A percentile compares a stretch with the other conserved stretches of the same genome.
These are phyloP conservation scores for Zonotrichia leucophrys DNA, from an alignment of 2,113 vertebrate species.

Conservation along the genomic window DNA sequence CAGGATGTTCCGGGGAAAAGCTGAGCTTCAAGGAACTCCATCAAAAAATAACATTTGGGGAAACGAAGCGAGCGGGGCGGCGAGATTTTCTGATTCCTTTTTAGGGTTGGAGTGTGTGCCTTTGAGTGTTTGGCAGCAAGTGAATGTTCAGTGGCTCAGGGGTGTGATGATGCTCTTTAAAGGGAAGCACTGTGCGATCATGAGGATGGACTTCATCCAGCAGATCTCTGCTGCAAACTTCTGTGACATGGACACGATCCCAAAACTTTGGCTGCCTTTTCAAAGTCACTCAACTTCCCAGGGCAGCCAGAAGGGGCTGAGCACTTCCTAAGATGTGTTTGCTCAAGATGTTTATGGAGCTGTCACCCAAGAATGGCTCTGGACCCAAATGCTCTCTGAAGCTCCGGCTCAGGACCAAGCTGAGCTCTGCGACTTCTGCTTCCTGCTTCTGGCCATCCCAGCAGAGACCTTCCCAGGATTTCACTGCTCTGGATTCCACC, in stretches of 20 bases:
- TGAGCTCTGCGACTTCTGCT: not conserved
- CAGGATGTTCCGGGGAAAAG: not conserved
- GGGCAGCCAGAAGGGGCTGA: not conserved
- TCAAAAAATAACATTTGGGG: not conserved
- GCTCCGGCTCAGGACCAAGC: not conserved
- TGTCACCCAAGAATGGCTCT: not conserved
- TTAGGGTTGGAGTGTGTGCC: not conserved
- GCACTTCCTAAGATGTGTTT: not conserved
- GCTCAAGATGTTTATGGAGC: not conserved
- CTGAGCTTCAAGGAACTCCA: not conserved
- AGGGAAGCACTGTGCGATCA: not conserved
- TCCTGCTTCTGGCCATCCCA: not conserved
- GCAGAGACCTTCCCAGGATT: accelerated
- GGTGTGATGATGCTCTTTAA: slow-evolving; percentile 10
- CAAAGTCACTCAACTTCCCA: not conserved
- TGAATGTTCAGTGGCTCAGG: not conserved
- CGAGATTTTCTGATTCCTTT: slow-evolving; percentile 13
- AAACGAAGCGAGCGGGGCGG: not conserved
- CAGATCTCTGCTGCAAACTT: not conserved
- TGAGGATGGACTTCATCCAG: not conserved
- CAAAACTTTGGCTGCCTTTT: not conserved
- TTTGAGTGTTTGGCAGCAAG: not conserved
- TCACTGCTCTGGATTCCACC: not conserved
- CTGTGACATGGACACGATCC: not conserved
- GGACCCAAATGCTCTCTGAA: not conserved